Conservation (phyloP, 2,113 vertebrate genomes). For the Chiloscyllium plagiosum region DNA sequence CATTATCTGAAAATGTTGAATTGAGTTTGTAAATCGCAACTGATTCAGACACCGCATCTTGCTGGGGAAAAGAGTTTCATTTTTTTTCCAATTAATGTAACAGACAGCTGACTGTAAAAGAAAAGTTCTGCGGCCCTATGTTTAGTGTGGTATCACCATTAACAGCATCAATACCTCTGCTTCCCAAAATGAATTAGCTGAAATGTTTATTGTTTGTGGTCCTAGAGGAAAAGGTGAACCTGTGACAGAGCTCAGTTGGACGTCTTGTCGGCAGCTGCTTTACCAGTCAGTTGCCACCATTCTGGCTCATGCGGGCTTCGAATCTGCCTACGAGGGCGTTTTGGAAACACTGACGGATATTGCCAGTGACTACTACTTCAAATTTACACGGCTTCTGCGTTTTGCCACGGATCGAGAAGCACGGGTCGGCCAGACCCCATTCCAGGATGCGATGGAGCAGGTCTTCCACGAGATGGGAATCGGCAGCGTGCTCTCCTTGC, state of each 20-base stretch:
- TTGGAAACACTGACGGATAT: constrained; percentile 89
- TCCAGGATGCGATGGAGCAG: constrained; percentile 90
- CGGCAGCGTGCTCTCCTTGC: constrained; percentile 84
- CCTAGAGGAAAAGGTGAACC: constrained; percentile 87
- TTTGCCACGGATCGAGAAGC: constrained; percentile 87
- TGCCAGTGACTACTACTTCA: constrained; percentile 86
- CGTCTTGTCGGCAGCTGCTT: constrained; percentile 86
- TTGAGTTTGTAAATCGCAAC: neutral
- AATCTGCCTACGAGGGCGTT: constrained; percentile 84
- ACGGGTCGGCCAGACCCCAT: constrained; percentile 76
- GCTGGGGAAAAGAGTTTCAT: neutral
- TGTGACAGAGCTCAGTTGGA: constrained; percentile 89
- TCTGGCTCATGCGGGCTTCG: constrained; percentile 88
- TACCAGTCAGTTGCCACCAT: constrained; percentile 94
- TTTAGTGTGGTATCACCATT: neutral
- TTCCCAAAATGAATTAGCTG: neutral
- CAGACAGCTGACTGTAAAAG: neutral
- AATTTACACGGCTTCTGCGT: constrained; percentile 79
- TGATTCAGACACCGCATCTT: neutral
- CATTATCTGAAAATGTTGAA: neutral
- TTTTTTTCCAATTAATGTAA: neutral
- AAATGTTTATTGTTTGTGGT: neutral
- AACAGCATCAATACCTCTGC: too few relatives aligned
- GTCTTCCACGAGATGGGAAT: constrained; percentile 93
- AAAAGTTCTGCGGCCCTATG: neutral